Percentiles rank a stretch among this genome's conserved stretches.
Conservation (phyloP, 2,888 invertebrate species). For the Eilema depressum region DNA sequence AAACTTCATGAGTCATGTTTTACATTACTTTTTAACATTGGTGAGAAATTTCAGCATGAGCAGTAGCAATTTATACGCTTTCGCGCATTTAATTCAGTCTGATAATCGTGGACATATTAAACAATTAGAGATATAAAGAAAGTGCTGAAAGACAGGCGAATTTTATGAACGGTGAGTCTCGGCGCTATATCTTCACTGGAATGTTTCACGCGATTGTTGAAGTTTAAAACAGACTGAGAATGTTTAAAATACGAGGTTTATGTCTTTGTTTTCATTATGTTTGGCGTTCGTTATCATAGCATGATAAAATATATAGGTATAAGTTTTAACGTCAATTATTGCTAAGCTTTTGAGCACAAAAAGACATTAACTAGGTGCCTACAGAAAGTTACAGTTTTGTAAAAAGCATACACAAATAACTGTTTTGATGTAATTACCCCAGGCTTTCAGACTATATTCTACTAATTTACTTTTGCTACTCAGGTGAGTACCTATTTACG, state of each 20-base stretch:
- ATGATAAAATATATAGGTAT: not conserved
- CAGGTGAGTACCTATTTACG: not conserved
- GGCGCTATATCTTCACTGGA: not conserved
- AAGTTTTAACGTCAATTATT: not conserved
- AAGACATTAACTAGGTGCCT: not conserved
- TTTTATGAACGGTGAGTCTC: not conserved
- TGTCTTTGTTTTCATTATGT: not conserved
- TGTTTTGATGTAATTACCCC: not conserved
- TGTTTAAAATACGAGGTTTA: not conserved
- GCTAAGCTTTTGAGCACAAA: not conserved
- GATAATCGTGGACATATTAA: not conserved
- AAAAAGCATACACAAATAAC: not conserved
- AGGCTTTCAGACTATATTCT: not conserved
- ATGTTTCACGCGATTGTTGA: not conserved
- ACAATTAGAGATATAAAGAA: conserved; percentile 1
- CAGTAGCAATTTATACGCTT: not conserved
- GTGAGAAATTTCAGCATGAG: conserved; percentile 4
- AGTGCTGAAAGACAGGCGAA: not conserved
- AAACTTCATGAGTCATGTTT: not conserved
- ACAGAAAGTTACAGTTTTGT: not conserved
- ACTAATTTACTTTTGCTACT: too few species aligned
- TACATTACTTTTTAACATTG: not conserved
- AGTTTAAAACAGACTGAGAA: not conserved
- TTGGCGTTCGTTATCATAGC: not conserved
- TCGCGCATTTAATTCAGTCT: not conserved